Conservation (phyloP, 2,113 vertebrate species). For the Taxidea taxus region DNA sequence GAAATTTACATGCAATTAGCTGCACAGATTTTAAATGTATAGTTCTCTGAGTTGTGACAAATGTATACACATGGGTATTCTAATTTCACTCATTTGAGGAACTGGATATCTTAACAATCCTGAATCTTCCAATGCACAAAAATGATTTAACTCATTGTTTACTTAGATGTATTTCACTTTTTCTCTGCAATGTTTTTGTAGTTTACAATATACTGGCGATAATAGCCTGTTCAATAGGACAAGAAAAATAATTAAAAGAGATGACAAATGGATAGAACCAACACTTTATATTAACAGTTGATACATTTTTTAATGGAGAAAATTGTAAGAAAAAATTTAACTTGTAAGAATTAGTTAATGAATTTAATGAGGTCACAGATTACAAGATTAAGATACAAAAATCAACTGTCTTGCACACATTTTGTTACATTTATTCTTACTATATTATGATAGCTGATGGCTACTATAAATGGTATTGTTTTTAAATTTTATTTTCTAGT, state of each 20-base stretch:
- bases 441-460: not conserved
- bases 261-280: not conserved
- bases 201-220: not conserved
- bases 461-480: not conserved
- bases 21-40: not conserved
- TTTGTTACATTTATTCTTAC: not conserved
- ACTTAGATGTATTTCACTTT: not conserved
- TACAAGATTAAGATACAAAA: not conserved
- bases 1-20: not conserved
- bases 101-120: not conserved
- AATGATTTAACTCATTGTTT: not conserved
- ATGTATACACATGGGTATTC: not conserved
- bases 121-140: not conserved
- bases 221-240: not conserved
- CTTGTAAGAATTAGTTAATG: not conserved
- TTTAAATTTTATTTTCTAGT: not conserved
- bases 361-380: not conserved
- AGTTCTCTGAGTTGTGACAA: not conserved
- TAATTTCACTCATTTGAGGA: not conserved
- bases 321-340: not conserved
- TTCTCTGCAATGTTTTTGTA: not conserved
- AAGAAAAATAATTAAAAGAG: not conserved
- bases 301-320: not conserved
- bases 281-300: not conserved
- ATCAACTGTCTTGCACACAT: not conserved